Evolutionary conservation across 2,888 invertebrate genomes (phyloP).

Genomic region (Epicampocera succincta): DNA sequence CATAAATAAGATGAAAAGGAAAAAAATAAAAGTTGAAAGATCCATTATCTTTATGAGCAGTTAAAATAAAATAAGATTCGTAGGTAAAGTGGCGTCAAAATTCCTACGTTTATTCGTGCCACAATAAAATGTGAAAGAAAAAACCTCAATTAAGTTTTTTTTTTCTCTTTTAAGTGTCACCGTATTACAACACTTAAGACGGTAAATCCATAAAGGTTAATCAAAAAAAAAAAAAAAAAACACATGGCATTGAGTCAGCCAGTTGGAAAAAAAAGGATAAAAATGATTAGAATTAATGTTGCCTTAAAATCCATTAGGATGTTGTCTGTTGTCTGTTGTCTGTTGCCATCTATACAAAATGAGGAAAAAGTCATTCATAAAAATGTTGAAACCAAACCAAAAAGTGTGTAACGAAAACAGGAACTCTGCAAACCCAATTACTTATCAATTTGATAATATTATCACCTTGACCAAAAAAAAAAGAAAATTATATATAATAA

Average conservation of each 20-base stretch:
- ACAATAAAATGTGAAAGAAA: slow-evolving; percentile 45
- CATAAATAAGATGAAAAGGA: slow-evolving; percentile 62
- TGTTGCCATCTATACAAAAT: slow-evolving; percentile 45
- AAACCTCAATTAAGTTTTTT: slow-evolving; percentile 36
- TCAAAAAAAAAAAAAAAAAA: slow-evolving; percentile 56
- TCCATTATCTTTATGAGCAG: slow-evolving; percentile 78
- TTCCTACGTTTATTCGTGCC: slow-evolving; percentile 71
- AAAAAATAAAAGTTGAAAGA: slow-evolving; percentile 76
- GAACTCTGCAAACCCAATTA: slow-evolving; percentile 57
- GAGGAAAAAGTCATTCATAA: slow-evolving; percentile 60
- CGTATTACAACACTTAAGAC: slow-evolving; percentile 66
- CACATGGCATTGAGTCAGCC: slow-evolving; percentile 40
- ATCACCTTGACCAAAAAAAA: slow-evolving; percentile 59
- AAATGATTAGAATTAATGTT: slow-evolving; percentile 57
- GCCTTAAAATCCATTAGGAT: slow-evolving; percentile 60
- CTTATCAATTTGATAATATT: slow-evolving; percentile 69
- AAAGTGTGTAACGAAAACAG: neutral
- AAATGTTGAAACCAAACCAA: slow-evolving; percentile 1
- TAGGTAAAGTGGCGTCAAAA: slow-evolving; percentile 78
- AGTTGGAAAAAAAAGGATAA: slow-evolving; percentile 8
- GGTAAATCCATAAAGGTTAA: slow-evolving; percentile 63
- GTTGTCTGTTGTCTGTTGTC: no score
- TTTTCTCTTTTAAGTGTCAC: slow-evolving; percentile 35
- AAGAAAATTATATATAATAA: no score
- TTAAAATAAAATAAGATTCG: slow-evolving; percentile 72